These are phyloP conservation scores for Rugalucina vietnamica DNA, from an alignment of 2,888 invertebrate genomes.

Conservation along the genomic window DNA sequence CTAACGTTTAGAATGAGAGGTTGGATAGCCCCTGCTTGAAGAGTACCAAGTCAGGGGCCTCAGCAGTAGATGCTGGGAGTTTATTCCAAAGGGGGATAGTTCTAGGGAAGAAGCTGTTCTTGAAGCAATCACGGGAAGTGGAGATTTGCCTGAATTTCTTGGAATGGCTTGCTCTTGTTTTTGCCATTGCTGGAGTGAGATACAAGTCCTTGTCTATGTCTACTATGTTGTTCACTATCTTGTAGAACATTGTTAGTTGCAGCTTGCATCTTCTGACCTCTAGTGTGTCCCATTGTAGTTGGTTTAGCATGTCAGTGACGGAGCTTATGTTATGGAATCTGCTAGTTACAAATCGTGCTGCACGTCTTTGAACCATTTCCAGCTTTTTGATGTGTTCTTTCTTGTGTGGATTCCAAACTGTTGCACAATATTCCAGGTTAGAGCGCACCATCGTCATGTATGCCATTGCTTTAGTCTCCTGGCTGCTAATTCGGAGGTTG, in stretches of 20 bases:
- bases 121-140: background rate
- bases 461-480: background rate
- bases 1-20: background rate
- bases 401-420: background rate
- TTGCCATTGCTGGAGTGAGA: background rate
- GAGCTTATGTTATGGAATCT: constrained; percentile 21
- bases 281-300: constrained; percentile 11
- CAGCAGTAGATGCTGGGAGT: background rate
- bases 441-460: constrained; percentile 16
- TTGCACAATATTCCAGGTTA: background rate
- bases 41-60: background rate
- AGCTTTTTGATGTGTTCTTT: background rate
- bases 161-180: background rate
- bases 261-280: background rate
- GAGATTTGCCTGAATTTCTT: background rate
- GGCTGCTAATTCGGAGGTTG: background rate
- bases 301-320: constrained; percentile 19
- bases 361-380: constrained; percentile 17
- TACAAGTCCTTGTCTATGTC: background rate
- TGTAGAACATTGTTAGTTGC: background rate
- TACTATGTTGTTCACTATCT: background rate
- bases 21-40: background rate
- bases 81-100: background rate
- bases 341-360: constrained; percentile 17
- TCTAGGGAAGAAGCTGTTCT: background rate